phyloP scores from a whole-genome alignment of 2,888 invertebrate genomes.

The Phoenoteleia sp. region DNA sequence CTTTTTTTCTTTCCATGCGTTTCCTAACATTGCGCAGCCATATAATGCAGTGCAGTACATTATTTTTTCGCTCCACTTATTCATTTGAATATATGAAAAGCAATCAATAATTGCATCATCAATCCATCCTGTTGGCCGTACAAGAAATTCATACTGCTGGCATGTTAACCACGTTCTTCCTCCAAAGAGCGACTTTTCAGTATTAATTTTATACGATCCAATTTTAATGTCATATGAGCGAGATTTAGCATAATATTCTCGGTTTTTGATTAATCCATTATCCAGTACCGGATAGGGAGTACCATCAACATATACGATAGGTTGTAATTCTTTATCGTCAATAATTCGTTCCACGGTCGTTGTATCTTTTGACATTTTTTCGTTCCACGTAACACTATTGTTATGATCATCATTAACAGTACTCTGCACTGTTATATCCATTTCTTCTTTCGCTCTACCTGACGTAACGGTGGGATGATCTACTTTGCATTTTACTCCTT shows the following conservation, averaged over 20 bases:
- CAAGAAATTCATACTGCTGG: background rate
- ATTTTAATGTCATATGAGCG: background rate
- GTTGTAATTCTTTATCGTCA: no score
- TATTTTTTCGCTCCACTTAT: background rate
- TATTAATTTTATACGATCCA: background rate
- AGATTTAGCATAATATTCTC: background rate
- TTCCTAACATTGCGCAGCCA: background rate
- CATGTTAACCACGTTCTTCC: background rate
- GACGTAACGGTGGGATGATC: no score
- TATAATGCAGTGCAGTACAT: background rate
- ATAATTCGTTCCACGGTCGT: no score
- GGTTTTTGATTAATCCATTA: slow-evolving; percentile 13
- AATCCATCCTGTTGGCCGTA: background rate
- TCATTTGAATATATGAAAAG: background rate
- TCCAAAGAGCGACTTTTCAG: background rate
- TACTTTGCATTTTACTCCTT: no score
- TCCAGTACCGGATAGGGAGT: no score
- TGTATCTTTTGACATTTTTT: no score
- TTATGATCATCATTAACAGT: no score
- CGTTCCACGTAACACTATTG: no score
- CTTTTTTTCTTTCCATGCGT: background rate
- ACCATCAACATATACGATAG: no score
- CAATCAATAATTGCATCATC: background rate
- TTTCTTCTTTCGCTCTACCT: no score
- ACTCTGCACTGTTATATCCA: no score